Percentiles rank a stretch among this genome's conserved stretches.
phyloP scores from a whole-genome alignment of 1,140 invertebrate genomes.

The Trigoniulus corallinus region DNA sequence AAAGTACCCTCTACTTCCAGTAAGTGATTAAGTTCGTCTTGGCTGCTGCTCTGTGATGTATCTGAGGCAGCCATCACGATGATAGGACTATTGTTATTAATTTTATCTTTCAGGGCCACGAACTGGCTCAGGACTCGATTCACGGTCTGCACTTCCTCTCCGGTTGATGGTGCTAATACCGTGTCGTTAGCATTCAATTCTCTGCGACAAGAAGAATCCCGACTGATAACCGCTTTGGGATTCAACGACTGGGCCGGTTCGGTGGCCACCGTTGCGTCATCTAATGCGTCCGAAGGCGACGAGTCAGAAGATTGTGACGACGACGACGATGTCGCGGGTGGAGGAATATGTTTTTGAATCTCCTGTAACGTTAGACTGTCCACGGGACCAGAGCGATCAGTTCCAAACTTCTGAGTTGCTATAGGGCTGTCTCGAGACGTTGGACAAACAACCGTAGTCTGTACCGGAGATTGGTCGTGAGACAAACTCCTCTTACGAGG shows the following conservation, averaged over 20 bases:
- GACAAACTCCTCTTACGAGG: slow-evolving; percentile 5
- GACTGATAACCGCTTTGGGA: too few species aligned
- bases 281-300: not conserved
- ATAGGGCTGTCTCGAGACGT: not conserved
- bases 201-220: too few species aligned
- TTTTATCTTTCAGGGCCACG: slow-evolving; percentile 1
- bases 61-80: slow-evolving; percentile 1
- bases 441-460: not conserved
- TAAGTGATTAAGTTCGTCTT: not conserved
- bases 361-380: not conserved
- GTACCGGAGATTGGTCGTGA: not conserved
- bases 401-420: not conserved
- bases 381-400: slow-evolving; percentile 3
- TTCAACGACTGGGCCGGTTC: not conserved
- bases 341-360: slow-evolving; percentile 3
- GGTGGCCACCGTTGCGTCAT: not conserved
- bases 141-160: slow-evolving; percentile 21
- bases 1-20: slow-evolving; percentile 5
- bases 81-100: slow-evolving; percentile 7
- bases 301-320: not conserved
- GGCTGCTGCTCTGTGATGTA: not conserved
- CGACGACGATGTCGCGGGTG: not conserved
- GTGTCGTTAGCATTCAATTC: too few species aligned
- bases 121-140: slow-evolving; percentile 13
- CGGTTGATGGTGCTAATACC: not conserved